Conservation (phyloP, 2,113 vertebrate genomes). For the Phycodurus eques region DNA sequence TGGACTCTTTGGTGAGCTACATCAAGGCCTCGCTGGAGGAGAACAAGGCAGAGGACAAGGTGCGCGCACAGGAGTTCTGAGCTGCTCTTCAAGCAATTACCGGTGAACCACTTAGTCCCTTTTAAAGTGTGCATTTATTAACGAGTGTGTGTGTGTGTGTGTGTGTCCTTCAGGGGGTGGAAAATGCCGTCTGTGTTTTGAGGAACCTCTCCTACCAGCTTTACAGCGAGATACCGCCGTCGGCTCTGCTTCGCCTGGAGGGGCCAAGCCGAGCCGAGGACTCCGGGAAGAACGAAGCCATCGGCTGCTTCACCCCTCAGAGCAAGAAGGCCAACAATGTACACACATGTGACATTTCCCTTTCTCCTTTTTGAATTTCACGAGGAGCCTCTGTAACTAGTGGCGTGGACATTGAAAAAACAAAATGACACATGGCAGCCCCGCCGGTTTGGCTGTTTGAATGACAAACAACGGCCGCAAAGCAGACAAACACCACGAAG, state of each 20-base stretch:
- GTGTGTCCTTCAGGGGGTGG: conserved; percentile 79
- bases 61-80: conserved; percentile 39
- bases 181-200: conserved; percentile 87
- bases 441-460: neutral
- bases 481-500: too few species aligned
- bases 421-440: neutral
- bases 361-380: neutral
- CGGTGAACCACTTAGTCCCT: neutral
- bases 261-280: conserved; percentile 71
- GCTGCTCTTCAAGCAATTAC: neutral
- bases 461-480: neutral
- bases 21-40: conserved; percentile 79
- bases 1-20: conserved; percentile 85
- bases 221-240: conserved; percentile 84
- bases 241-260: conserved; percentile 76
- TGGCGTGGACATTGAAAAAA: neutral
- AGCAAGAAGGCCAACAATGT: conserved; percentile 88
- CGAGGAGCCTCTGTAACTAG: neutral
- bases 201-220: conserved; percentile 94
- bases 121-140: conserved; percentile 3
- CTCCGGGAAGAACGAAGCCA: conserved; percentile 63
- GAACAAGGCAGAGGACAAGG: conserved; percentile 86
- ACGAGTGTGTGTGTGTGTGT: conserved; percentile 8
- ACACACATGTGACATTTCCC: neutral
- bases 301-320: conserved; percentile 92